Base-by-base conservation (phyloP, 2,113 vertebrate genomes). In the Nesoenas mayeri region DNA sequence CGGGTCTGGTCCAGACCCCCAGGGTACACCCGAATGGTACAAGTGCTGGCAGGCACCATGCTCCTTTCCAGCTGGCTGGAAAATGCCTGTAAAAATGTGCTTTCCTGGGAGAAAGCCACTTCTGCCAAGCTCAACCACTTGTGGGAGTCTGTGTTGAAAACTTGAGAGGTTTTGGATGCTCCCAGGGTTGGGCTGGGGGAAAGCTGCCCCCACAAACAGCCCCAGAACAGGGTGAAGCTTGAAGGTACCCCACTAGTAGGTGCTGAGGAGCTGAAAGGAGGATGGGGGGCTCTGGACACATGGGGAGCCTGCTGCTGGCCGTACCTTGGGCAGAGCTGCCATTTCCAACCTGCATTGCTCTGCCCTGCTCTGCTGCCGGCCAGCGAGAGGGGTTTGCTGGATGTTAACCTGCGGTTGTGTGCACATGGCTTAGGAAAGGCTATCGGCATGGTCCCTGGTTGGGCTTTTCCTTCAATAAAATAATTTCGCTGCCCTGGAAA, bases 381-480 rank as follows among this genome's bases (percentile, higher is more conserved):
- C 6, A 6, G 3, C 0, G 9, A 75, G 75, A 28, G 29, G 56
- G 12, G 29, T 48, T 48, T 74, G 48, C 86, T 66, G 69, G 34
- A 62, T 77, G 36, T 56, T 60, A 50, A 21, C 8, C 2, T 16
- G 60, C 44, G 54, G 56, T 81, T 94, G 65, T 94, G 95, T 85
- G 83, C 84, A 83, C 77, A 22, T 58, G 73, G 64, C 78, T 89
- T 78, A 71, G 79, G 62, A 79, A 91, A 38, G 60, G 70, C 64
- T 95, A 95, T 85, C 7, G 9, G 44, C 22, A 4, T 6, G 11
- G 34, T 84, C 67, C 67, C 58, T 75, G 56, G 60, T 54, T 83
- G 65, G 36, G 28, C 51, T 73, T 96, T 24, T 66, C 60, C 73
- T 92, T 24, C 78, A 89, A 91, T 67, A 71, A 87, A 90, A 93